Conservation (phyloP, 2,888 invertebrate genomes). For the Nysson spinosus region DNA sequence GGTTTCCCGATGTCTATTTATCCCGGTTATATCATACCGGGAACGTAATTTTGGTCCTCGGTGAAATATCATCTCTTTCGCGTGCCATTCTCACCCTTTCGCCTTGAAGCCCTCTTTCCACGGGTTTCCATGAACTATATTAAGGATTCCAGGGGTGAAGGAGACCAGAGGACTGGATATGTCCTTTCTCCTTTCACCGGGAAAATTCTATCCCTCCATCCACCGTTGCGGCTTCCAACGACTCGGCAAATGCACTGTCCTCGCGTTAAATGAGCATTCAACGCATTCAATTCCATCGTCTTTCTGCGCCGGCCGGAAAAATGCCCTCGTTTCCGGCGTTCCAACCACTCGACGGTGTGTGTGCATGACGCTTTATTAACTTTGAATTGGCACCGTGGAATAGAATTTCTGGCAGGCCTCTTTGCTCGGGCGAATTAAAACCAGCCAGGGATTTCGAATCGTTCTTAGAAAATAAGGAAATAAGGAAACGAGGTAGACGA, state of each 20-base stretch:
- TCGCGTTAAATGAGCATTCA: slow-evolving; percentile 71
- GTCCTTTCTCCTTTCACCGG: slow-evolving; percentile 1
- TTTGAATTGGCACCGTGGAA: slow-evolving; percentile 71
- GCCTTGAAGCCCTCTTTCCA: slow-evolving; percentile 29
- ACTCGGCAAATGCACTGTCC: slow-evolving; percentile 20
- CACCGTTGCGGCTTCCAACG: neutral
- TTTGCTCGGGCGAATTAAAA: slow-evolving; percentile 55
- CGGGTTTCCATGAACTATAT: slow-evolving; percentile 66
- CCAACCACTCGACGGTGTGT: slow-evolving; percentile 53
- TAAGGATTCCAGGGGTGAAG: slow-evolving; percentile 68
- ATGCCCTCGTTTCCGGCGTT: slow-evolving; percentile 33
- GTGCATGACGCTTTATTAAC: slow-evolving; percentile 75
- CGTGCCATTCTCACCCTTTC: slow-evolving; percentile 59
- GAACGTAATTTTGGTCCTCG: slow-evolving; percentile 54
- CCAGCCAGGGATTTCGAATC: too few relatives aligned
- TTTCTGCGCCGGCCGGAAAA: slow-evolving; percentile 25
- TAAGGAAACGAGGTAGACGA: slow-evolving; percentile 8
- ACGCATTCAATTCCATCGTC: slow-evolving; percentile 51
- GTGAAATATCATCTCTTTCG: slow-evolving; percentile 39
- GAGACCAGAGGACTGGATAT: slow-evolving; percentile 46
- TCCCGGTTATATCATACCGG: slow-evolving; percentile 14
- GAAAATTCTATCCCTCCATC: neutral
- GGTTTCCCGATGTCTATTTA: slow-evolving; percentile 40
- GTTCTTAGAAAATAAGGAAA: slow-evolving; percentile 11
- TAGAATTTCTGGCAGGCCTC: slow-evolving; percentile 66